Conservation (phyloP, 2,113 vertebrate species). For the Gobiocypris rarus region DNA sequence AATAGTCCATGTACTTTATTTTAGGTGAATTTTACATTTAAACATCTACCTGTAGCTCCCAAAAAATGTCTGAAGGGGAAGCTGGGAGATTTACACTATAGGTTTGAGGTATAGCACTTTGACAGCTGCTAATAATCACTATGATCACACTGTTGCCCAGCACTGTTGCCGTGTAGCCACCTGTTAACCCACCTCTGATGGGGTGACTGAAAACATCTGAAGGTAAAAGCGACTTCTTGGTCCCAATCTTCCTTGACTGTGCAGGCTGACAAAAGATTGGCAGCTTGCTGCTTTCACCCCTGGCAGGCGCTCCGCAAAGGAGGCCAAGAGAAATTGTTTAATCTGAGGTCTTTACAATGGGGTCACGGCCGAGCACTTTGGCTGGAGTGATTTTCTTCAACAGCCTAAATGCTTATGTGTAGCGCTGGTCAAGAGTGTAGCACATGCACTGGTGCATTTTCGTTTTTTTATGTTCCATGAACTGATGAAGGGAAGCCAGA, state of each 20-base stretch:
- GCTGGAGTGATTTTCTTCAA: conserved; percentile 19
- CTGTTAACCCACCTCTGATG: conserved; percentile 43
- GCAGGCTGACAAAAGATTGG: conserved; percentile 30
- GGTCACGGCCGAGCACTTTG: conserved; percentile 37
- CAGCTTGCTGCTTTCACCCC: conserved; percentile 17
- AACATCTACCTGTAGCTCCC: neutral
- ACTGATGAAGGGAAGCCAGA: neutral
- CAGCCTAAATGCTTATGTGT: conserved; percentile 38
- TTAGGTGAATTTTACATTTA: neutral
- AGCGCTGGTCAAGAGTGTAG: conserved; percentile 27
- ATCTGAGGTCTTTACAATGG: conserved; percentile 38
- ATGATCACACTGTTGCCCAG: conserved; percentile 22
- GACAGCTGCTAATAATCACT: conserved; percentile 43
- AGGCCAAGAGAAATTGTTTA: conserved; percentile 49
- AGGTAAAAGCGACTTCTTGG: neutral
- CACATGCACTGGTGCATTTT: neutral
- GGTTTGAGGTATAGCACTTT: neutral
- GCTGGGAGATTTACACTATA: conserved; percentile 7
- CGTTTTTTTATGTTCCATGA: neutral
- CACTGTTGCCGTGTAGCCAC: neutral
- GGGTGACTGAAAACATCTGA: conserved; percentile 34
- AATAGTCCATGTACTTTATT: neutral
- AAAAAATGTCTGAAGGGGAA: neutral
- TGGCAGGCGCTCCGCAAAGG: neutral
- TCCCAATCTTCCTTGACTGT: neutral